Evolutionary conservation across 2,888 invertebrate genomes (phyloP).

Genomic region (Drosophila quinaria): DNA sequence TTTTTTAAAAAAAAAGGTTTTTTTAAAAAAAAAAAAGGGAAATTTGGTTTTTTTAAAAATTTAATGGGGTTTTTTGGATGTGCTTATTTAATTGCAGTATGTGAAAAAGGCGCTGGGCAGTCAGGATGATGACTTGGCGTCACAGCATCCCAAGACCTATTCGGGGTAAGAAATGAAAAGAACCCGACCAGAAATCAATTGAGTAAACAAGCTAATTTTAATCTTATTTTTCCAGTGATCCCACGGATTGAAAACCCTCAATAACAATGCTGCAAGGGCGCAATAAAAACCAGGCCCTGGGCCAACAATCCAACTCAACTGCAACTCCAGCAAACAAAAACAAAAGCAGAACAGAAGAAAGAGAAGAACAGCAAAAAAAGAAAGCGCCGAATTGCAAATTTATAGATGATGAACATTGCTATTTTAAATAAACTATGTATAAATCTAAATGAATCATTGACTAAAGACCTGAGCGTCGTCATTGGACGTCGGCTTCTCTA

Average conservation of each 20-base stretch:
- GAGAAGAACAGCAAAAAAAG: slow-evolving; percentile 20
- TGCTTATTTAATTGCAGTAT: slow-evolving; percentile 85
- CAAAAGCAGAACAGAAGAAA: neutral
- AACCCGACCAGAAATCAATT: neutral
- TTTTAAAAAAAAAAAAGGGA: no score
- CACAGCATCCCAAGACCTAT: slow-evolving; percentile 85
- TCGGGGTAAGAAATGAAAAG: slow-evolving; percentile 76
- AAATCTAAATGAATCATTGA: slow-evolving; percentile 53
- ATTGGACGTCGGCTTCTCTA: slow-evolving; percentile 8
- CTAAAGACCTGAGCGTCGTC: slow-evolving; percentile 25
- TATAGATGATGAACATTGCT: slow-evolving; percentile 72
- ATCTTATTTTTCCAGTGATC: slow-evolving; percentile 75
- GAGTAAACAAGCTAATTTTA: neutral
- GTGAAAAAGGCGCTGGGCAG: slow-evolving; percentile 88
- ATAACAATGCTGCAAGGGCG: slow-evolving; percentile 8
- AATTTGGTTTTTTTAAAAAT: no score
- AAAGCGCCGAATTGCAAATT: slow-evolving; percentile 59
- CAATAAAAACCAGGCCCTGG: slow-evolving; percentile 30
- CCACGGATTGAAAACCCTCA: slow-evolving; percentile 81
- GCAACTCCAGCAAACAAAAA: slow-evolving; percentile 35
- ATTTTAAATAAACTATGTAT: slow-evolving; percentile 78
- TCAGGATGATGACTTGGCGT: slow-evolving; percentile 87
- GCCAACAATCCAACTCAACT: slow-evolving; percentile 18
- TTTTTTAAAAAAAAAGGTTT: no score
- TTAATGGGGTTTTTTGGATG: no score